Base-by-base conservation (phyloP, 2,888 invertebrate genomes). In the Drosophila hamatofila region DNA sequence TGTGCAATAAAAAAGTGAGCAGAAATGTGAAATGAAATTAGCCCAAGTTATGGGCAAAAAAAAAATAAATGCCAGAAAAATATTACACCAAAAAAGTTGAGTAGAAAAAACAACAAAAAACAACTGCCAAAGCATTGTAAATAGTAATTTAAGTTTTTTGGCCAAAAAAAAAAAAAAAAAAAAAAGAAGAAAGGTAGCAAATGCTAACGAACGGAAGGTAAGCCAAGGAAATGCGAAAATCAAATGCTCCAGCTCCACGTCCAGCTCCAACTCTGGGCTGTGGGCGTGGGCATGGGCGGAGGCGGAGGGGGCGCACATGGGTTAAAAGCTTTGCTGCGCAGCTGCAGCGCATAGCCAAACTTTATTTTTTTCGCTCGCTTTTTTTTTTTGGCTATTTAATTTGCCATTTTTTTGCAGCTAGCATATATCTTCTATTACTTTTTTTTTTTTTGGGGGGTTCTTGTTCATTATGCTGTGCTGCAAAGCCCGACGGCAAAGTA, bases 401-500 rank as follows among this genome's bases (percentile, higher is more conserved):
- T 86, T 86, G 74, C 76, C 78, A 85, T 88, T 86, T 89, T 87
- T 88, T 88, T 33, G 33, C 9, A 49, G 48, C 75, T 80, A 80
- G 83, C 75, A 85, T 83, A 77, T 87, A 80, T 79, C 73, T 71
- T 56, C 68, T 57, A 21, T 27, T 48, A 30, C 27, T 37, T 39
- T 27, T 58, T 58, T 42, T 58, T 58, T 74, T 81, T 71, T 81
- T 69, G 69, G 69, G 70, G 66, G 49, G 75, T 80, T 80, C 85
- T 79, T 75, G 86, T 88, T 87, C 90, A 89, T 87, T 85, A 89
- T 84, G 81, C 78, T 81, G 54, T 88, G 80, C 89, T 77, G 78
- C 72, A 80, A 81, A 78, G 87, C 89, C 90, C 90, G 91, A 83
- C 90, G 90, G 90, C 90, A 91, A 90, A 91, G 88, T 84, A 86